Evolutionary conservation across 2,888 invertebrate species (phyloP).

Genomic region (Atrina japonica): DNA sequence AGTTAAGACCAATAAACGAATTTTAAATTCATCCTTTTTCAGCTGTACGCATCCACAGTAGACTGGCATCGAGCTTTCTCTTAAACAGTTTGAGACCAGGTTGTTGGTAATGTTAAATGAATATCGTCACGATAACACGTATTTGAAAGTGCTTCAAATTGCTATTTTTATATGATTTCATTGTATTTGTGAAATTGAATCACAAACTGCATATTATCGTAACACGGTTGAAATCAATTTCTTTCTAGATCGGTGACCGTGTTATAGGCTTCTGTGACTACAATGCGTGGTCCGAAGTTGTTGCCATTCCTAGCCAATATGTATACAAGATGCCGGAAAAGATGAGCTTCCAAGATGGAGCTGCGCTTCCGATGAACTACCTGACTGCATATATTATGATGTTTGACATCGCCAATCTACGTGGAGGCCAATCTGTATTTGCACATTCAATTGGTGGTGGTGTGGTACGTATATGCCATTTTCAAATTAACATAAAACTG

Average conservation of each 20-base stretch:
- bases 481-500: not conserved
- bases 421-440: constrained; percentile 89
- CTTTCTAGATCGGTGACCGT: constrained; percentile 81
- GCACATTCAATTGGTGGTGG: constrained; percentile 94
- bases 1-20: no score
- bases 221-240: no score
- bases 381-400: constrained; percentile 92
- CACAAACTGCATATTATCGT: no score
- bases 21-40: no score
- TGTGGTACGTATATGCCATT: constrained; percentile 89
- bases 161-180: no score
- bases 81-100: no score
- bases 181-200: no score
- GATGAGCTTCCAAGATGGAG: constrained; percentile 89
- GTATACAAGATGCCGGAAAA: constrained; percentile 89
- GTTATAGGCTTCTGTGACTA: constrained; percentile 93
- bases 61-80: no score
- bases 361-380: constrained; percentile 92
- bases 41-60: no score
- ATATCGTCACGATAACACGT: no score
- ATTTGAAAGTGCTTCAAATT: no score
- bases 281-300: constrained; percentile 93
- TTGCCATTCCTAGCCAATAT: constrained; percentile 87
- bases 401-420: constrained; percentile 90
- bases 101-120: no score